Base-by-base conservation (phyloP, 1,140 invertebrate species). In the Drosophila melanica region DNA sequence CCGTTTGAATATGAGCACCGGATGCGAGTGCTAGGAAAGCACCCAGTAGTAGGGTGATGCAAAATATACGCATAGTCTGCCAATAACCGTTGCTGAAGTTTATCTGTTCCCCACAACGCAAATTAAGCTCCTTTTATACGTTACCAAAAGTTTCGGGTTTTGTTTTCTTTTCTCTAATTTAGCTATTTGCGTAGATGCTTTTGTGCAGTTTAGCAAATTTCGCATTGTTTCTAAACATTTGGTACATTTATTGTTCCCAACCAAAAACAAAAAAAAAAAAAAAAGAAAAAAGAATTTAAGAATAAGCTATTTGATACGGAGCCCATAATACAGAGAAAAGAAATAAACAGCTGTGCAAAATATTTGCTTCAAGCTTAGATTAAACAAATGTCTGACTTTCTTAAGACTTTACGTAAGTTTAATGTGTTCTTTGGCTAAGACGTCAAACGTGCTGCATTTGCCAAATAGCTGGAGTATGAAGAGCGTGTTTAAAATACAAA, bases 181-280 rank as follows among this genome's bases (percentile, higher is more conserved):
- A 45, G 30, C 14, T 86, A 55, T 86, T 86, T 86, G 70, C 78
- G 53, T 85, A 75, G 81, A 85, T 86, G 82, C 82, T 82, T 68
- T 82, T 85, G 63, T 81, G 53, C 65, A 75, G 71, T 65, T 90
- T 63, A 60, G 58, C 70, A 74, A 89, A 90, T 79, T 85, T 77
- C 11, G 39, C 39, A 66, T 82, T 90, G 75, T 73, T 58, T 11
- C 62, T 80, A 58, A 75, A 84, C 80, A 85, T 84, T 89, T 90
- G 81, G 81, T 62, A 59, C 35, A 55, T 67, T 47, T 23, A 65
- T 84, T 82, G 80, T 82, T 65, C 14, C 11, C 30, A 47, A n/a
- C 20, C 20, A 4, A 18, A 18, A n/a, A 51, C 27, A 10, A 3
- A 78, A 75, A 70, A 54, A 55, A 33, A 33, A 33, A 33, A 33